Evolutionary conservation across 2,797 vertebrate genomes (phyloP).

Genomic region (Rhincodon typus): DNA sequence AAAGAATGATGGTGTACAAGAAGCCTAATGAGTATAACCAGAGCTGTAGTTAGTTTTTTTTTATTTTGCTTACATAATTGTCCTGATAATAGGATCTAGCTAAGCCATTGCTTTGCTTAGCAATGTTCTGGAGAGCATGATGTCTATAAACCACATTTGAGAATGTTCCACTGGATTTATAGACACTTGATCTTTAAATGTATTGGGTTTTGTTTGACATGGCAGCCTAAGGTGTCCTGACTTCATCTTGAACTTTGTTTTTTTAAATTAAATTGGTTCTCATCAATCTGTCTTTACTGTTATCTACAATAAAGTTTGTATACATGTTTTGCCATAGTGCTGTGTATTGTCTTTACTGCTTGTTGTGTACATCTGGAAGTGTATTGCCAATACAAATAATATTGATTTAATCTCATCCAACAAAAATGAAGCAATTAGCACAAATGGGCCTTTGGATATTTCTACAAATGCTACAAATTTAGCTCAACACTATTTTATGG

Average conservation of each 20-base stretch:
- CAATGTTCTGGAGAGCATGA: slow-evolving; percentile 16
- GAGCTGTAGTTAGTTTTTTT: slow-evolving; percentile 10
- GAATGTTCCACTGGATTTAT: slow-evolving; percentile 20
- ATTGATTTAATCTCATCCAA: neutral
- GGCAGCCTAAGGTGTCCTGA: slow-evolving; percentile 21
- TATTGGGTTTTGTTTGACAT: slow-evolving; percentile 24
- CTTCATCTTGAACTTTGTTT: slow-evolving; percentile 23
- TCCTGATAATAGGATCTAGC: neutral
- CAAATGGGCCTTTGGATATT: neutral
- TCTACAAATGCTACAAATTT: neutral
- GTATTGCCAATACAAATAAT: neutral
- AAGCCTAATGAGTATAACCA: neutral
- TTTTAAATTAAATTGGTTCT: slow-evolving; percentile 27
- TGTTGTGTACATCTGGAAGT: neutral
- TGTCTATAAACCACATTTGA: slow-evolving; percentile 28
- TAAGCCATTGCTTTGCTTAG: slow-evolving; percentile 14
- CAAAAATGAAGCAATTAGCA: neutral
- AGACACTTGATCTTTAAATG: slow-evolving; percentile 8
- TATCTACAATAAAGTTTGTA: slow-evolving; percentile 38
- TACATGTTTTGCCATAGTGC: slow-evolving; percentile 36
- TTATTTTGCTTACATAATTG: neutral
- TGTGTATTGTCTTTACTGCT: slow-evolving; percentile 33
- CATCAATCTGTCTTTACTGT: slow-evolving; percentile 30
- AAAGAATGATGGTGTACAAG: slow-evolving; percentile 1
- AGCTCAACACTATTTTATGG: too few relatives aligned